phyloP scores from a whole-genome alignment of 2,888 invertebrate species.

The Pammene aurita region DNA sequence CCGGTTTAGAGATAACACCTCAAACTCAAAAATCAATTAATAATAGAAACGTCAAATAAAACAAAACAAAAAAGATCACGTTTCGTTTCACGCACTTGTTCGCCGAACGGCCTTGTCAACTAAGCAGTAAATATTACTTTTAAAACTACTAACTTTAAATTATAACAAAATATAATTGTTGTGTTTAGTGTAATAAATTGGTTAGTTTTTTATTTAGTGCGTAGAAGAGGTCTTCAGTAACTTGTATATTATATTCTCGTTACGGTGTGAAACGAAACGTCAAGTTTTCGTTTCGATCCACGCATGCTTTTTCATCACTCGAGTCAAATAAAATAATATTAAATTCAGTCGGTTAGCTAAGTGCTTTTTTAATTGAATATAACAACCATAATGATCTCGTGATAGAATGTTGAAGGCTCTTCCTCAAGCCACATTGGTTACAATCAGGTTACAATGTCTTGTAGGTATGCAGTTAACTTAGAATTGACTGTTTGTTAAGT shows the following conservation, averaged over 20 bases:
- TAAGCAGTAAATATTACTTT: not conserved
- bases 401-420: slow-evolving; percentile 72
- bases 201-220: too few species aligned
- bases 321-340: not conserved
- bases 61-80: slow-evolving; percentile 43
- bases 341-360: not conserved
- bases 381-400: slow-evolving; percentile 63
- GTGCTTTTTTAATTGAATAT: slow-evolving; percentile 55
- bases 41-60: slow-evolving; percentile 25
- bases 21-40: slow-evolving; percentile 27
- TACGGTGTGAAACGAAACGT: slow-evolving; percentile 27
- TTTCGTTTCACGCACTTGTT: slow-evolving; percentile 44
- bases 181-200: too few species aligned
- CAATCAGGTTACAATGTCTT: slow-evolving; percentile 27
- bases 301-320: not conserved
- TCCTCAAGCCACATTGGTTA: slow-evolving; percentile 55
- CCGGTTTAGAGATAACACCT: not conserved
- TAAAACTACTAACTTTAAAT: too few species aligned
- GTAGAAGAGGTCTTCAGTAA: too few species aligned
- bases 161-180: not conserved
- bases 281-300: slow-evolving; percentile 13
- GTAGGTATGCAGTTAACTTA: slow-evolving; percentile 27
- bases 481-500: not conserved
- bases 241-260: not conserved
- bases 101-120: not conserved